These are phyloP conservation scores for Carduelis carduelis DNA, from an alignment of 2,797 vertebrate species.

Conservation along the genomic window DNA sequence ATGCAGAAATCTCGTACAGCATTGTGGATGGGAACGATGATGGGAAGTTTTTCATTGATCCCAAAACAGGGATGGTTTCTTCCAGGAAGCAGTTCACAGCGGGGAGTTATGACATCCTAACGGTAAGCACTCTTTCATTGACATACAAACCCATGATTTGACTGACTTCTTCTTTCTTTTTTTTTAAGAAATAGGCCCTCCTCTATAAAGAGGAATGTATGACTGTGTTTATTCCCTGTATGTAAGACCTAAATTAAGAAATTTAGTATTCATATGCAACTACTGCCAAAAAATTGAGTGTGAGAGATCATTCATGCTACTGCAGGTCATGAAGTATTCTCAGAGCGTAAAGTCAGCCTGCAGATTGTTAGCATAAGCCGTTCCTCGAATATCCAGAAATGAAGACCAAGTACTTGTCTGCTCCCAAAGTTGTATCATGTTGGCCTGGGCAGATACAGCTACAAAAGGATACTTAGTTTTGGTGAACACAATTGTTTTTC, in stretches of 20 bases:
- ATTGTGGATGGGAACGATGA: conserved; percentile 93
- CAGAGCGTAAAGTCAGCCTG: neutral
- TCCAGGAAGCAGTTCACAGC: conserved; percentile 92
- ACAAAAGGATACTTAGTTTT: neutral
- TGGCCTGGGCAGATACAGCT: neutral
- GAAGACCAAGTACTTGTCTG: neutral
- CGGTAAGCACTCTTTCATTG: conserved; percentile 75
- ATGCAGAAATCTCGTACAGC: conserved; percentile 92
- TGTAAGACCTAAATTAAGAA: neutral
- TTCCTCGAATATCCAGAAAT: neutral
- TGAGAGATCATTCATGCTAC: neutral
- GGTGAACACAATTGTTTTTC: neutral
- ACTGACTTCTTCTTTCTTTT: neutral
- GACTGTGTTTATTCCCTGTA: neutral
- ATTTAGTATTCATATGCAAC: neutral
- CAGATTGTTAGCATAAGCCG: neutral
- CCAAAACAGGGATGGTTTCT: conserved; percentile 93
- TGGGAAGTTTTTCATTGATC: conserved; percentile 93
- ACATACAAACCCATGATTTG: neutral
- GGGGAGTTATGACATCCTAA: conserved; percentile 93
- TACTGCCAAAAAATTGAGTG: neutral
- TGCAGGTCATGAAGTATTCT: neutral
- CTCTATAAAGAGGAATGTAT: neutral
- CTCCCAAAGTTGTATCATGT: neutral
- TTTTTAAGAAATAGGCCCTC: neutral